These are phyloP conservation scores for Polyergus mexicanus DNA, from an alignment of 1,140 invertebrate species.

Conservation along the genomic window DNA sequence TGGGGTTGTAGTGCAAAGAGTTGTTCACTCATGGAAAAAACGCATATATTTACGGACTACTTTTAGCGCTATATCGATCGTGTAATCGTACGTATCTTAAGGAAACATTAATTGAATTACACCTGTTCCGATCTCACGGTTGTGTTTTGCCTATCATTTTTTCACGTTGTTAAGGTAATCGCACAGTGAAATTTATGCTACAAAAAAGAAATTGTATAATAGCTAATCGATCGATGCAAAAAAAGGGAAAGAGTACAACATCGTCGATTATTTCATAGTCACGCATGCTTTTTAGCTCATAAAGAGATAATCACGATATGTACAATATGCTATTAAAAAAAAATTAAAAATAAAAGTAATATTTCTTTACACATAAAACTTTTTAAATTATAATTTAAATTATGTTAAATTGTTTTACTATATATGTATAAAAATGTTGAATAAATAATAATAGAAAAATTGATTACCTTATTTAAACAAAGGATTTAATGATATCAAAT, in stretches of 20 bases:
- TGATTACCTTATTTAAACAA: neutral
- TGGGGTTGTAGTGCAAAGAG: no score
- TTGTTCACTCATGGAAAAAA: neutral
- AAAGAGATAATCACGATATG: no score
- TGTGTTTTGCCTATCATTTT: no score
- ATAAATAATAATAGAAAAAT: neutral
- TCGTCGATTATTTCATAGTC: no score
- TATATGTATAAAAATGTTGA: neutral
- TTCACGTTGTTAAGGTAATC: neutral
- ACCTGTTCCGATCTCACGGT: neutral
- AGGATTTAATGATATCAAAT: neutral
- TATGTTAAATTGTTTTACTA: no score
- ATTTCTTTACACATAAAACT: no score
- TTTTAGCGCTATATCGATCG: neutral
- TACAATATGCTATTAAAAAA: no score
- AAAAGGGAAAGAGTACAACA: neutral
- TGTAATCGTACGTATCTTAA: neutral
- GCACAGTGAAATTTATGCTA: slow-evolving; percentile 8
- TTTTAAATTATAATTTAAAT: no score
- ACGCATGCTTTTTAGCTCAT: no score
- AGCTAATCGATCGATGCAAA: neutral
- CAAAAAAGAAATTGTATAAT: no score
- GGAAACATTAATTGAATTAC: neutral
- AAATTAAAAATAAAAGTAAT: no score
- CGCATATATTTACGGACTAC: neutral